Evolutionary conservation across 2,797 vertebrate genomes (phyloP).

Genomic region (Hydrocynus forskahlii): DNA sequence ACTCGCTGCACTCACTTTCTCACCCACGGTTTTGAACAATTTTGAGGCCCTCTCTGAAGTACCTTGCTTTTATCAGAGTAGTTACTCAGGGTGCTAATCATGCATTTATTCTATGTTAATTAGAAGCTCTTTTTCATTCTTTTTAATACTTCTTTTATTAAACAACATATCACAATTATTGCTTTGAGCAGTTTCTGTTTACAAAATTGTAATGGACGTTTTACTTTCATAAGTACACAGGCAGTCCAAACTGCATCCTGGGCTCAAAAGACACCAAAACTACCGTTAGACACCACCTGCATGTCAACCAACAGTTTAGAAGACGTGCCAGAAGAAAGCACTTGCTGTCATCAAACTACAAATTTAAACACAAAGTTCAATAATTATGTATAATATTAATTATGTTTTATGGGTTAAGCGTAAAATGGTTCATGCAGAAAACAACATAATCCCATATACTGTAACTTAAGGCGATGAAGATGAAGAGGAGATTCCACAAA

Average conservation of each 20-base stretch:
- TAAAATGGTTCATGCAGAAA: no score
- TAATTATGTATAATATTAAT: no score
- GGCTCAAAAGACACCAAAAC: background rate
- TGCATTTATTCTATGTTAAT: background rate
- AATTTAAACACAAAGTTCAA: no score
- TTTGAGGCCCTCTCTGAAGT: background rate
- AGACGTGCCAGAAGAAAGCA: background rate
- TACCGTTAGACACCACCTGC: background rate
- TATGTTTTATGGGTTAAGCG: no score
- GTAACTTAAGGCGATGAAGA: no score
- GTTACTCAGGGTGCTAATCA: background rate
- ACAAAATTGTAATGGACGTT: no score
- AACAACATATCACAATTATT: no score
- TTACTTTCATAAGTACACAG: no score
- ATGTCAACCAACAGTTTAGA: background rate
- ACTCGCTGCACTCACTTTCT: conserved; percentile 18
- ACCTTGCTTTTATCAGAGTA: background rate
- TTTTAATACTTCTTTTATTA: no score
- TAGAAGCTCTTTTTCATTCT: background rate
- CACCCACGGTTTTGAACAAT: background rate
- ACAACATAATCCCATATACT: no score
- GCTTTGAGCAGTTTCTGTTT: no score
- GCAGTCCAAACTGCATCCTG: background rate
- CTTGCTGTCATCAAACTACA: background rate
- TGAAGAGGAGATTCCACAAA: no score